A percentile compares a stretch with the other conserved stretches of the same genome.
These are phyloP conservation scores for Drosophila bocki DNA, from an alignment of 1,140 invertebrate species.

Conservation along the genomic window DNA sequence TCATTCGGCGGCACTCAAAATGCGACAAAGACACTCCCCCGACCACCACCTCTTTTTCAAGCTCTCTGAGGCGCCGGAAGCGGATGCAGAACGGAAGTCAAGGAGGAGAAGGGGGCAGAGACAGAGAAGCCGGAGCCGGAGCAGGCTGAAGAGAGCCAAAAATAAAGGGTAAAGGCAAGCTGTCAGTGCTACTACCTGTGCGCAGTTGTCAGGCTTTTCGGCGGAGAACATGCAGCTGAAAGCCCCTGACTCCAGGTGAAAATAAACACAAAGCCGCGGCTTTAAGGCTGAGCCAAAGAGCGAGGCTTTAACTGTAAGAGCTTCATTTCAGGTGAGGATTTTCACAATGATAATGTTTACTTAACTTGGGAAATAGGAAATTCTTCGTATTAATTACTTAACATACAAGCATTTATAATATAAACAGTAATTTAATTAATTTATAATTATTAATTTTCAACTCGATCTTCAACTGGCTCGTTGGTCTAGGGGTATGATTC, in stretches of 20 bases:
- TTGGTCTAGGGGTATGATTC: conserved; percentile 89
- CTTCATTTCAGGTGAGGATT: too few relatives aligned
- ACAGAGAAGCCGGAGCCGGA: not conserved
- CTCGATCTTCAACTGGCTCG: conserved; percentile 83
- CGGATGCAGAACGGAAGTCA: conserved; percentile 56
- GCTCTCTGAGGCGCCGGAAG: conserved; percentile 35
- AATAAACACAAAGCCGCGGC: conserved; percentile 3
- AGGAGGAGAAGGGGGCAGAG: conserved; percentile 20
- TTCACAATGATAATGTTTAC: too few relatives aligned
- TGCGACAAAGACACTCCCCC: conserved; percentile 7
- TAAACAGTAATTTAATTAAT: too few relatives aligned
- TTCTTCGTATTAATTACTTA: too few relatives aligned
- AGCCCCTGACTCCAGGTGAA: not conserved
- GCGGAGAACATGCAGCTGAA: conserved; percentile 11
- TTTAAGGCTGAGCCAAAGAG: not conserved
- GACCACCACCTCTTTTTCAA: not conserved
- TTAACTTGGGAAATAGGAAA: too few relatives aligned
- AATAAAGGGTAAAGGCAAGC: conserved; percentile 24
- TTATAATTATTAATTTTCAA: too few relatives aligned
- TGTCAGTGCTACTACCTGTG: conserved; percentile 55
- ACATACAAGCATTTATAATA: too few relatives aligned
- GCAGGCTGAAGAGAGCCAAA: not conserved
- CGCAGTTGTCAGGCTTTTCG: conserved; percentile 33
- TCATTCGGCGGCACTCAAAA: conserved; percentile 10
- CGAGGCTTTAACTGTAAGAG: not conserved